A percentile compares a stretch with the other conserved stretches of the same genome.
These are phyloP conservation scores for Autographa pulchrina DNA, from an alignment of 2,888 invertebrate genomes.

Conservation along the genomic window DNA sequence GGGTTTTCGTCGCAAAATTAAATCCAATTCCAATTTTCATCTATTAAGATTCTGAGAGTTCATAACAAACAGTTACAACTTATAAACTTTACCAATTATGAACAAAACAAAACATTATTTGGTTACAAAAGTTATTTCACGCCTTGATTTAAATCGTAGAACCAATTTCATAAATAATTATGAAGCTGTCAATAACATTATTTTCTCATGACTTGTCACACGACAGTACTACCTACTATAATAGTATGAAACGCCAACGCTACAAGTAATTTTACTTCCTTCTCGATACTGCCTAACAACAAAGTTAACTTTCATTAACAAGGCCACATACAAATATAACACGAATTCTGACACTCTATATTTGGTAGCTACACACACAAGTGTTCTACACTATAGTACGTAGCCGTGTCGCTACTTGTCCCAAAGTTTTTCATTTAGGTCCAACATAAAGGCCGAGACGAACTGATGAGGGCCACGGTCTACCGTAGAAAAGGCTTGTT, in stretches of 20 bases:
- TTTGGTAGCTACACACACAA: neutral
- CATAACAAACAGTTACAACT: constrained; percentile 1
- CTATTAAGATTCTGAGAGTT: neutral
- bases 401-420: neutral
- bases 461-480: constrained; percentile 1
- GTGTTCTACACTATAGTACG: neutral
- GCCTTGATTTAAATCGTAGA: neutral
- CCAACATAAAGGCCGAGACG: constrained; percentile 5
- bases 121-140: neutral
- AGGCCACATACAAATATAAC: neutral
- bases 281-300: neutral
- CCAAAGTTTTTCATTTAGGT: constrained; percentile 2
- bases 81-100: constrained; percentile 8
- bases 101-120: constrained; percentile 9
- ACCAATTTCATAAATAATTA: neutral
- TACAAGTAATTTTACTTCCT: neutral
- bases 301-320: neutral
- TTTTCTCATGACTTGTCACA: neutral
- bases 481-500: neutral
- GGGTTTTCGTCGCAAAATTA: neutral
- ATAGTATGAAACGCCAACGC: neutral
- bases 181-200: neutral
- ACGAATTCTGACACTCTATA: neutral
- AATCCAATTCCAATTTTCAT: neutral
- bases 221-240: neutral